Evolutionary conservation across 2,113 vertebrate genomes (phyloP), one percentile per base, ranked within the genome.

Genomic region (Ophiodon elongatus): DNA sequence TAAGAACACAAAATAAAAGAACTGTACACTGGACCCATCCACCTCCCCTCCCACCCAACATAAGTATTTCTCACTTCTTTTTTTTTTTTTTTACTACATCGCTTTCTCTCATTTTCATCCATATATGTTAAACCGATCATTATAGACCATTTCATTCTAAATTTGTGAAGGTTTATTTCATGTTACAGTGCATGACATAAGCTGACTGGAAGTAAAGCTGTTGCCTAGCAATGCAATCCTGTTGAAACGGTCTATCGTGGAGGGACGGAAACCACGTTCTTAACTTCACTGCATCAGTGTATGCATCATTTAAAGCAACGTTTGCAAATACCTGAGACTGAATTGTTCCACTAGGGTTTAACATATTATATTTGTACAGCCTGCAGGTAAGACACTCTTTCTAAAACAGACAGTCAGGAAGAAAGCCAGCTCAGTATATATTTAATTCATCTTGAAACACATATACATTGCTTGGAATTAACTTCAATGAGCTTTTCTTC

Each of bases 391-490:
- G 31, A 56, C 7, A 2, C 14, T 56, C 33, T 39, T 14, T 39
- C 8, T 19, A 19, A 37, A 27, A 31, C 50, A 54, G 41, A 50
- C 19, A 54, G 19, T 41, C 5, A 39, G n/a, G 3, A 67, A 39
- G 54, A 68, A 35, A 67, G 56, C 8, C 57, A 41, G 76, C 21
- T 65, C 52, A 56, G 35, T 50, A n/a, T 35, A 33, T 66, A 66
- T 70, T 77, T 45, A 60, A 85, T 82, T 80, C 43, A 60, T 72
- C 64, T 31, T 27, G 13, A 39, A 84, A 64, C 31, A 21, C 29
- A 65, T 56, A 71, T 21, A 45, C 8, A 82, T 68, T 68, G 76
- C n/a, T 17, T 19, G 17, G 17, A 47, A 19, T 47, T 47, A 0
- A 8, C 37, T 85, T 83, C 52, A 76, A 47, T 64, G 60, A 60